These are phyloP conservation scores for Pachypanchax playfairii DNA, from an alignment of 2,113 vertebrate species.

Conservation along the genomic window DNA sequence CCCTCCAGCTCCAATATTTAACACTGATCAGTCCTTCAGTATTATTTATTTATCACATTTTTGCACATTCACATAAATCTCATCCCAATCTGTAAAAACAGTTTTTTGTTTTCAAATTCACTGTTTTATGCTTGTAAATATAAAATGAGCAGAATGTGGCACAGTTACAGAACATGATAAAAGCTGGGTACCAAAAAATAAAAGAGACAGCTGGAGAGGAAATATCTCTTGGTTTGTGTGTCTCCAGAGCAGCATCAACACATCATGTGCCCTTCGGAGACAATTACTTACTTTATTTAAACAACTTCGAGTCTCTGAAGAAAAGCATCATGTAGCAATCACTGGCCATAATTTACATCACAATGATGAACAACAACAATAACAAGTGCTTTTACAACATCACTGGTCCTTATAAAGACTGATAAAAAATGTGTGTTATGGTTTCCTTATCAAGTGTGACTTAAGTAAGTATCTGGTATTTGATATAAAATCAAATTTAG, in stretches of 20 bases:
- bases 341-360: slow-evolving; percentile 77
- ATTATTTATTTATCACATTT: slow-evolving; percentile 26
- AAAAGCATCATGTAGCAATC: slow-evolving; percentile 79
- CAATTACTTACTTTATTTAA: slow-evolving; percentile 69
- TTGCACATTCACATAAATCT: not conserved
- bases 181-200: slow-evolving; percentile 23
- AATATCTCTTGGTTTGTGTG: slow-evolving; percentile 51
- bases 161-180: slow-evolving; percentile 20
- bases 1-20: slow-evolving; percentile 38
- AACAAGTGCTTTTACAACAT: slow-evolving; percentile 81
- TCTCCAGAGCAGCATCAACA: slow-evolving; percentile 55
- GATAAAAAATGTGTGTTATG: slow-evolving; percentile 77
- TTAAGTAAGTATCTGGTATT: too few species aligned
- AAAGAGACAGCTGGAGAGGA: slow-evolving; percentile 35
- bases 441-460: too few species aligned
- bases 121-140: slow-evolving; percentile 23
- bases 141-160: slow-evolving; percentile 21
- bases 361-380: slow-evolving; percentile 78
- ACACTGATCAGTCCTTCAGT: slow-evolving; percentile 46
- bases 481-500: slow-evolving; percentile 78
- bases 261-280: slow-evolving; percentile 76
- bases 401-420: slow-evolving; percentile 78
- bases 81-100: slow-evolving; percentile 29
- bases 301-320: slow-evolving; percentile 71
- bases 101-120: slow-evolving; percentile 40